Percentiles rank a stretch among this genome's conserved stretches.
These are phyloP conservation scores for Tapirus indicus DNA, from an alignment of 2,797 vertebrate species.

Conservation along the genomic window DNA sequence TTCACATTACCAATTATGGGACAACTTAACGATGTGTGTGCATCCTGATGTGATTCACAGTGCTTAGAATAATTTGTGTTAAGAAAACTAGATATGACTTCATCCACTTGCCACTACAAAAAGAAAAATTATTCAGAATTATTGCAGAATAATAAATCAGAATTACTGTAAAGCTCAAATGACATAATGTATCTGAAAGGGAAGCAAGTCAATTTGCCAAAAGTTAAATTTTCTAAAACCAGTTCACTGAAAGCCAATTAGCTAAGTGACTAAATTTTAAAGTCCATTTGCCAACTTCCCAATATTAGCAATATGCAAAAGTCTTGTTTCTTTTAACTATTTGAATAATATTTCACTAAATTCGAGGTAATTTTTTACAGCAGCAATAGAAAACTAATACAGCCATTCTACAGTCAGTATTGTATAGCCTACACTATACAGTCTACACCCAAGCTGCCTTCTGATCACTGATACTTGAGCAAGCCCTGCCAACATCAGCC, in stretches of 20 bases:
- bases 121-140: conserved; percentile 56
- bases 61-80: conserved; percentile 35
- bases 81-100: conserved; percentile 19
- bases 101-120: conserved; percentile 9
- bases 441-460: background rate
- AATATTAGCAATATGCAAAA: conserved; percentile 24
- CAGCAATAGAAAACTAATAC: background rate
- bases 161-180: conserved; percentile 63
- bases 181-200: background rate
- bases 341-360: conserved; percentile 17
- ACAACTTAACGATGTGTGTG: background rate
- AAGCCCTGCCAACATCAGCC: background rate
- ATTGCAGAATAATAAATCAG: conserved; percentile 35
- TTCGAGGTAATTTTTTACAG: background rate
- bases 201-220: conserved; percentile 28
- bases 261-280: conserved; percentile 20
- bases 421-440: background rate
- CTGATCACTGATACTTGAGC: background rate
- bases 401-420: background rate
- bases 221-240: conserved; percentile 58
- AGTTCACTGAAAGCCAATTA: conserved; percentile 54
- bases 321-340: background rate
- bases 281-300: background rate
- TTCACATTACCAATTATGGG: background rate
- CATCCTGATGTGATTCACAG: background rate